Base-by-base conservation (phyloP, 92 coral and sea anemone species). In the Porites cylindrica region DNA sequence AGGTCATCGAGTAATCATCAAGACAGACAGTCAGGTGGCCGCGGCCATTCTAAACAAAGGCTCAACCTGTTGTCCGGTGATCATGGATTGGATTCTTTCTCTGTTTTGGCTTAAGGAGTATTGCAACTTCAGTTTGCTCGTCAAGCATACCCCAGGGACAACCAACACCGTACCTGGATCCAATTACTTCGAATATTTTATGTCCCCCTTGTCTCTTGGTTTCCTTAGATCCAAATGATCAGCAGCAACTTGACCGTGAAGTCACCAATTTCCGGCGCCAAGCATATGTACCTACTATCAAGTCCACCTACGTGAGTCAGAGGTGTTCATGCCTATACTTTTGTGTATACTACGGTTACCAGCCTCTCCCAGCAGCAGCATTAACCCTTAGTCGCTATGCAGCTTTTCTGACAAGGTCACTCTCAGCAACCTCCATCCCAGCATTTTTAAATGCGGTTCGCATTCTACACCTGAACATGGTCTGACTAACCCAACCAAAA, bases 381-480 rank as follows among this genome's bases (percentile, higher is more conserved):
- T 10, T 67, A 66, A 78, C 77, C 1, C 90, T 86, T 10, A 86
- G 56, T 58, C 89, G 78, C 19, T 58, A 86, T 59, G 89, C 89
- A 23, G 84, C 84, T 0, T 86, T 86, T 68, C 32, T 86, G 74
- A 85, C 85, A 58, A 59, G 79, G 63, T 60, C 90, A n/a, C 64
- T 70, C 18, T 78, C 90, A 58, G 85, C 80, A 4, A 70, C 85
- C 10, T 86, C 23, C 18, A 86, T 78, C 18, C 90, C 90, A 58
- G 90, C 90, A 1, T 70, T 79, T 56, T 4, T 80, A 13, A 80
- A 87, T 73, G 58, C 68, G 23, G 91, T 81, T 53, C 77, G 86
- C 17, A 81, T 80, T 19, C 62, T 87, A 17, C 91, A 81, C 64
- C 47, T 80, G 82, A 87, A 72, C 91, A 87, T 51, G 69, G 91